Evolutionary conservation across 2,888 invertebrate species (phyloP).

Genomic region (Deilephila elpenor): DNA sequence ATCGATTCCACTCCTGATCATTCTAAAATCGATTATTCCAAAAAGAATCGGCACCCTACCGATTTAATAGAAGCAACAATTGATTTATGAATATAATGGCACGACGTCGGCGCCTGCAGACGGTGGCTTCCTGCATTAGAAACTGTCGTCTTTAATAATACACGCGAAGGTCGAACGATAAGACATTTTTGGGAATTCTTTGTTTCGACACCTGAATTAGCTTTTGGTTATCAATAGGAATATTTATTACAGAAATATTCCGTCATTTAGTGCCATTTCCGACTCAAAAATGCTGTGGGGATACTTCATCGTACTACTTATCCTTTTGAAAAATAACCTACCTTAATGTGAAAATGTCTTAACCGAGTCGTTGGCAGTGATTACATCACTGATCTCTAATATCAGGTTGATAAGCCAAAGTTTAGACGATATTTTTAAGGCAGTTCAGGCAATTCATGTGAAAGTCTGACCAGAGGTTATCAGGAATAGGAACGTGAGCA

Average conservation of each 20-base stretch:
- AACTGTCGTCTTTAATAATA: neutral
- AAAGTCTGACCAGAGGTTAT: no score
- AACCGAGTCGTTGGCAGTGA: no score
- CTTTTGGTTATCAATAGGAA: neutral
- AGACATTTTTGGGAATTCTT: slow-evolving; percentile 11
- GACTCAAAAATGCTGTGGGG: no score
- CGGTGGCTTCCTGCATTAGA: slow-evolving; percentile 11
- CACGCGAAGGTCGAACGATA: neutral
- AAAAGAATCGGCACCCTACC: neutral
- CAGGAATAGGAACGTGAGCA: neutral
- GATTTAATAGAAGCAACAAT: neutral
- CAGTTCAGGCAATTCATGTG: no score
- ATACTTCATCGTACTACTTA: no score
- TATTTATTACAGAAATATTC: neutral
- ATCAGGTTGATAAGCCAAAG: no score
- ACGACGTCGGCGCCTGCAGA: neutral
- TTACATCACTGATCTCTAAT: no score
- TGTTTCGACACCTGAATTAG: neutral
- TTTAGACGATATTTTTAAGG: no score
- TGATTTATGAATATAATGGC: slow-evolving; percentile 19
- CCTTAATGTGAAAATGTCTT: no score
- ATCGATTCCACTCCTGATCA: neutral
- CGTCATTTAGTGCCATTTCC: no score
- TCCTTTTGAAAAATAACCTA: no score
- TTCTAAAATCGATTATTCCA: neutral